phyloP scores from a whole-genome alignment of 2,797 vertebrate genomes.

The Hybognathus amarus region DNA sequence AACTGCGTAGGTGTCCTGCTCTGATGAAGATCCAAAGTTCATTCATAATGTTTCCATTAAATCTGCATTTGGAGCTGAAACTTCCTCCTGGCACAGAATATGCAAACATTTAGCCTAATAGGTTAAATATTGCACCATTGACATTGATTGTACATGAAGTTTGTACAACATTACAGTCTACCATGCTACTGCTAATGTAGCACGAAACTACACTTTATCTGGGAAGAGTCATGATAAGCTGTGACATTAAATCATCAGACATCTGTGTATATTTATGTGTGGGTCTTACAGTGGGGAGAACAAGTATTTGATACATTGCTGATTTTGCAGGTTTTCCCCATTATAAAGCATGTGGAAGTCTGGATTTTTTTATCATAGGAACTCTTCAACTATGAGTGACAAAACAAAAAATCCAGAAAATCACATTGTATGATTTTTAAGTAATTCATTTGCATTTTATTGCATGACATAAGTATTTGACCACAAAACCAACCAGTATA shows the following conservation, averaged over 20 bases:
- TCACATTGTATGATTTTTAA: no score
- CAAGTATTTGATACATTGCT: no score
- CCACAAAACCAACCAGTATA: no score
- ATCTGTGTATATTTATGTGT: constrained; percentile 29
- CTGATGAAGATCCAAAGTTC: constrained; percentile 16
- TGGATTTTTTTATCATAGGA: no score
- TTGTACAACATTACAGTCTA: no score
- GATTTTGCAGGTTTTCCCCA: no score
- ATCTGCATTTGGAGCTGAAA: constrained; percentile 10
- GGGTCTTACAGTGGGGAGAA: no score
- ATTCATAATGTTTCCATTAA: constrained; percentile 18
- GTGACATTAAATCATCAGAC: constrained; percentile 41
- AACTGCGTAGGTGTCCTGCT: not conserved
- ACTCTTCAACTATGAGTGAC: no score
- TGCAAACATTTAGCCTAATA: not conserved
- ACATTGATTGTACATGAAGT: not conserved
- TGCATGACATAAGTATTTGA: no score
- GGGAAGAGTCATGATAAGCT: constrained; percentile 1
- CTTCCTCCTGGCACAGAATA: constrained; percentile 4
- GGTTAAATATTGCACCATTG: not conserved
- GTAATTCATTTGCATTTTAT: no score
- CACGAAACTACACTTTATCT: not conserved
- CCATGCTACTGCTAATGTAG: not conserved
- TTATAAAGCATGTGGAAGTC: no score
- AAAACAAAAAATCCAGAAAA: no score